phyloP scores from a whole-genome alignment of 2,888 invertebrate species.

The Netelia fuscicornis region DNA sequence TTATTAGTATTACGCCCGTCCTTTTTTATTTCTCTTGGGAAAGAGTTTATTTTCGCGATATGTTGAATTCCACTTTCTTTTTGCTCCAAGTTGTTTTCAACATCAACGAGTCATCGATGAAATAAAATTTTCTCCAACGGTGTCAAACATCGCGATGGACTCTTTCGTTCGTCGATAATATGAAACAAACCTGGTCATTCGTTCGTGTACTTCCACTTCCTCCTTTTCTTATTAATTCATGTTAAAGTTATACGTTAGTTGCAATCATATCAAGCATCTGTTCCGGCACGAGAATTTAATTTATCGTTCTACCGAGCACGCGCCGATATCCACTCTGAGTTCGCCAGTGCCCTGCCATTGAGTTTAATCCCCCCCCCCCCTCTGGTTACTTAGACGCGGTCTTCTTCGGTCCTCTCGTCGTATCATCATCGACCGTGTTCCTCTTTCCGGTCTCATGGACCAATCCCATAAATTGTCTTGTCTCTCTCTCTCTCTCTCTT shows the following conservation, averaged over 20 bases:
- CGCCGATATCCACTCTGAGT: constrained; percentile 6
- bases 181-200: background rate
- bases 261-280: background rate
- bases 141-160: too few species aligned
- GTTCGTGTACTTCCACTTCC: background rate
- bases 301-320: constrained; percentile 25
- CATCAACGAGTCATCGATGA: too few species aligned
- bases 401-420: background rate
- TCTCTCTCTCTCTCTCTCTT: background rate
- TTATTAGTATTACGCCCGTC: too few species aligned
- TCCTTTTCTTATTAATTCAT: background rate
- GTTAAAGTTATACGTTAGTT: background rate
- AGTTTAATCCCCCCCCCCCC: background rate
- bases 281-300: constrained; percentile 18
- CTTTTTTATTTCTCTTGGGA: too few species aligned
- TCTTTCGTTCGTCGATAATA: background rate
- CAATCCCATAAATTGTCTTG: background rate
- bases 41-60: too few species aligned
- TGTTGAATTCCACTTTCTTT: too few species aligned
- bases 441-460: background rate
- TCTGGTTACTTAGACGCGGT: constrained; percentile 5
- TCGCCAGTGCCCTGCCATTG: background rate
- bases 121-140: too few species aligned
- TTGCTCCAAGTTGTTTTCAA: too few species aligned
- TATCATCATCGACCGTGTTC: constrained; percentile 1